Conservation (phyloP, 2,797 vertebrate species). For the Odontamblyopus rebecca region DNA sequence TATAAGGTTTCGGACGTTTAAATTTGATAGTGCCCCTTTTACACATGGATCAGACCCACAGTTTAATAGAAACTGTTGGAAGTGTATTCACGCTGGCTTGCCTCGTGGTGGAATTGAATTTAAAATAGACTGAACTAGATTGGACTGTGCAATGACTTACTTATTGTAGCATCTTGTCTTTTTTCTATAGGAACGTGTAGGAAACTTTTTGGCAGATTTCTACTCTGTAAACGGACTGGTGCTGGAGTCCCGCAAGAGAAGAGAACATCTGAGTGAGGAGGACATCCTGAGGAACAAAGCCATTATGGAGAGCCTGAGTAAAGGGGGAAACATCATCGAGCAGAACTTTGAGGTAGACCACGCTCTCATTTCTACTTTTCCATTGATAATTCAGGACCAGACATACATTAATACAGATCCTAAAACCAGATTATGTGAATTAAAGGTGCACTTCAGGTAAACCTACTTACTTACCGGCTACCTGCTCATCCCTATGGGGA, state of each 20-base stretch:
- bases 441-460: too few species aligned
- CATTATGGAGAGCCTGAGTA: constrained; percentile 99
- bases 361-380: neutral
- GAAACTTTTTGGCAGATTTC: constrained; percentile 97
- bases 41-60: neutral
- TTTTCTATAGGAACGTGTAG: constrained; percentile 89
- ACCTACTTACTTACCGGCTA: too few species aligned
- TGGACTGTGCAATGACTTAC: constrained; percentile 20
- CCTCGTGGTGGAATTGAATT: neutral
- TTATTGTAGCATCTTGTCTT: constrained; percentile 23
- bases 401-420: neutral
- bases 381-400: neutral
- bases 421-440: neutral
- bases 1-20: too few species aligned
- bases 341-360: constrained; percentile 92
- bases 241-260: constrained; percentile 94
- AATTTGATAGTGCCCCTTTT: neutral
- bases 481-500: too few species aligned
- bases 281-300: constrained; percentile 98
- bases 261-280: constrained; percentile 97
- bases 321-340: constrained; percentile 94
- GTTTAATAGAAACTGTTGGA: neutral
- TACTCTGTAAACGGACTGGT: constrained; percentile 95
- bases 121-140: neutral
- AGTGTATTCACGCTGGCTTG: neutral